Percentiles rank a stretch among this genome's conserved stretches.
These are phyloP conservation scores for Stegana nigrithorax DNA, from an alignment of 2,888 invertebrate species.

Conservation along the genomic window DNA sequence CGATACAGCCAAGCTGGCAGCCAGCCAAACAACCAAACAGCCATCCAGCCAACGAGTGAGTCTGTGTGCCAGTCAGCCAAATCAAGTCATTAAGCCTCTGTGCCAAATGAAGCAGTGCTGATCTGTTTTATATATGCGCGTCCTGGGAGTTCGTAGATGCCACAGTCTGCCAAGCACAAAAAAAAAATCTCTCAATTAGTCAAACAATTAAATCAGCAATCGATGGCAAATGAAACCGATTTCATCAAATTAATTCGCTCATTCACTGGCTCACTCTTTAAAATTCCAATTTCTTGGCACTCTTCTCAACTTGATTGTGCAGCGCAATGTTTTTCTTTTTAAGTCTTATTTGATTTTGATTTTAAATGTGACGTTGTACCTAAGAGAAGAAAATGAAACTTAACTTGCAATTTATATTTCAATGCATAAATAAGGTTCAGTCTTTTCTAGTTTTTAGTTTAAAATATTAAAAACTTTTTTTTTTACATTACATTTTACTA, in stretches of 20 bases:
- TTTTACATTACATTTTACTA: too few species aligned
- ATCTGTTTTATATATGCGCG: conserved; percentile 44
- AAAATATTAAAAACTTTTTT: neutral
- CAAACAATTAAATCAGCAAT: conserved; percentile 68
- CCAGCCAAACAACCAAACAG: too few species aligned
- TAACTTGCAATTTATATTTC: conserved; percentile 43
- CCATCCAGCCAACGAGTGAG: neutral
- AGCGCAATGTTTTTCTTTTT: too few species aligned
- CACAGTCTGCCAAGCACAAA: conserved; percentile 31
- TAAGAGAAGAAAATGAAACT: conserved; percentile 43
- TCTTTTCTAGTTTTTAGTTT: conserved; percentile 20
- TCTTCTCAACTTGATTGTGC: too few species aligned
- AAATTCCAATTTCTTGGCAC: conserved; percentile 2
- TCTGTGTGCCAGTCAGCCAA: conserved; percentile 35
- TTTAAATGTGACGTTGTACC: too few species aligned
- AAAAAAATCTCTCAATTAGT: conserved; percentile 68
- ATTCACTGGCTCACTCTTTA: neutral
- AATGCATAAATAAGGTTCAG: conserved; percentile 35
- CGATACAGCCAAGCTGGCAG: conserved; percentile 29
- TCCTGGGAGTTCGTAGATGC: conserved; percentile 52
- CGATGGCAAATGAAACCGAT: conserved; percentile 48
- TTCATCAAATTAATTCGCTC: conserved; percentile 37
- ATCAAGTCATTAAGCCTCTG: conserved; percentile 62
- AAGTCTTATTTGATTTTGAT: too few species aligned
- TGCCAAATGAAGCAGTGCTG: conserved; percentile 57